These are phyloP conservation scores for Whitmania pigra DNA, from an alignment of 1,140 invertebrate genomes.

Conservation along the genomic window DNA sequence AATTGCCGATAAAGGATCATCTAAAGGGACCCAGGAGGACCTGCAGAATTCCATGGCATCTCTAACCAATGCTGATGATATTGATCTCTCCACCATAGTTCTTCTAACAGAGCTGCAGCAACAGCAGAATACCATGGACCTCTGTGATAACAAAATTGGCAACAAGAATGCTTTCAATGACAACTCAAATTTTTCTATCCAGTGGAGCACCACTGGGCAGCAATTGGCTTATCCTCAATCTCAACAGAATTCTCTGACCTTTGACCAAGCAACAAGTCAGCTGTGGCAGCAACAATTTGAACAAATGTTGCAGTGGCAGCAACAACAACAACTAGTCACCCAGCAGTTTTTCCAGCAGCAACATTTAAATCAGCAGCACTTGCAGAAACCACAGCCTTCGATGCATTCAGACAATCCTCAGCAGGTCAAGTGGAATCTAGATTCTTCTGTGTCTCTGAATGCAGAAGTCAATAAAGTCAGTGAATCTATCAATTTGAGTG, in stretches of 20 bases:
- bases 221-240: background rate
- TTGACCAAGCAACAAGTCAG: slow-evolving; percentile 4
- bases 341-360: slow-evolving; percentile 15
- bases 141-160: too few species aligned
- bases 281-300: slow-evolving; percentile 17
- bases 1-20: too few species aligned
- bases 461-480: too few species aligned
- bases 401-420: too few species aligned
- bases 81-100: slow-evolving; percentile 12
- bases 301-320: slow-evolving; percentile 28
- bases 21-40: slow-evolving; percentile 52
- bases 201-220: background rate
- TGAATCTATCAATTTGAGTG: too few species aligned
- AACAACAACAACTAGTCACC: slow-evolving; percentile 32
- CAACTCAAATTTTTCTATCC: background rate
- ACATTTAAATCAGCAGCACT: slow-evolving; percentile 20
- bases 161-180: too few species aligned
- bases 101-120: slow-evolving; percentile 13
- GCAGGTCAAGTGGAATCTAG: too few species aligned
- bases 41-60: slow-evolving; percentile 47
- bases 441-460: too few species aligned
- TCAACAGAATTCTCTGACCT: background rate
- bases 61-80: slow-evolving; percentile 1
- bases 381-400: slow-evolving; percentile 13
- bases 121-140: background rate